Evolutionary conservation across 2,888 invertebrate genomes (phyloP).

Genomic region (Mimachlamys varia): DNA sequence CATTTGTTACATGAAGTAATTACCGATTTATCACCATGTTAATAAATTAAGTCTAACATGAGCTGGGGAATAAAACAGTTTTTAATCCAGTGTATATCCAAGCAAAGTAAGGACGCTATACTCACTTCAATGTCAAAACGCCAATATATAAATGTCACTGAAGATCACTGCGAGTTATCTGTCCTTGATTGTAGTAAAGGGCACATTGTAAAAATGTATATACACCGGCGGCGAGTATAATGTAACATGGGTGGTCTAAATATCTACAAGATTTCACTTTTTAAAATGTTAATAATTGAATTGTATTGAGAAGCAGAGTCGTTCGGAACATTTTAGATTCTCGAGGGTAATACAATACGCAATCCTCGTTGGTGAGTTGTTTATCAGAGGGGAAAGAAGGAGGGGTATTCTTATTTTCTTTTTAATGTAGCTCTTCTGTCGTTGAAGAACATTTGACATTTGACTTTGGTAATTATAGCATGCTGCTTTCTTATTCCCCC

Average conservation of each 20-base stretch:
- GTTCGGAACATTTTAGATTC: neutral
- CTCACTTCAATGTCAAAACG: neutral
- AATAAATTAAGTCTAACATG: no score
- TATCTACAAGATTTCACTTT: neutral
- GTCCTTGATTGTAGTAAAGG: neutral
- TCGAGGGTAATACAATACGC: neutral
- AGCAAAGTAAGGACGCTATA: neutral
- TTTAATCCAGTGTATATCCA: neutral
- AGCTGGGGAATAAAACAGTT: no score
- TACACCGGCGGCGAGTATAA: neutral
- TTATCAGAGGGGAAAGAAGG: neutral
- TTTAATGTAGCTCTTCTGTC: neutral
- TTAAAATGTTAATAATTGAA: constrained; percentile 17
- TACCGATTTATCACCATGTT: no score
- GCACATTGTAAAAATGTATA: neutral
- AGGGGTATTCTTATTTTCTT: neutral
- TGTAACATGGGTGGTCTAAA: constrained; percentile 7
- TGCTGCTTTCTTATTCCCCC: neutral
- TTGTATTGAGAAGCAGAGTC: neutral
- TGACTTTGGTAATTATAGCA: neutral
- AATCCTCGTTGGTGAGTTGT: neutral
- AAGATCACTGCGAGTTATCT: neutral
- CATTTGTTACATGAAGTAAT: no score
- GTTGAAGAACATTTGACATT: neutral
- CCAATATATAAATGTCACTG: neutral